These are phyloP conservation scores for Streptopelia turtur DNA, from an alignment of 2,797 vertebrate genomes.

Conservation along the genomic window DNA sequence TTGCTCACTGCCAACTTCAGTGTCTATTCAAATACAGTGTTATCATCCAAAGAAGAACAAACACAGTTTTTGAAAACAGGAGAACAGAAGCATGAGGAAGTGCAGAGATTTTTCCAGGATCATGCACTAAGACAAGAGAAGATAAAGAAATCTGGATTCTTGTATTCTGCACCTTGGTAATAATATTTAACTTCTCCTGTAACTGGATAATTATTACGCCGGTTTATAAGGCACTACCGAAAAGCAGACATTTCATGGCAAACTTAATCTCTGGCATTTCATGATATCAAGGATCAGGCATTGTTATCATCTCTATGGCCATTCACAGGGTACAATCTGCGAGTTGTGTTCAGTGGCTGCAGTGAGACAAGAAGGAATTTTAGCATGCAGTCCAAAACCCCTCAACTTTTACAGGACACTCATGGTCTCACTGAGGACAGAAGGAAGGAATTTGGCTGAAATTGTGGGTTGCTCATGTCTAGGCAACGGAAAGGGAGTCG, in stretches of 20 bases:
- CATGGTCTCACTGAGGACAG: neutral
- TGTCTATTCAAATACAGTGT: constrained; percentile 28
- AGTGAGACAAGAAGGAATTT: neutral
- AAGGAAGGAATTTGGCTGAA: neutral
- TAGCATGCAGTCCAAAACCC: neutral
- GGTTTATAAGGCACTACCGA: neutral
- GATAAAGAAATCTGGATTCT: neutral
- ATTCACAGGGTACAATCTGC: neutral
- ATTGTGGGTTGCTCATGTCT: neutral
- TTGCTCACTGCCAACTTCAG: constrained; percentile 26
- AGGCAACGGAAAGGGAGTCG: neutral
- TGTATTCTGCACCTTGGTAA: neutral
- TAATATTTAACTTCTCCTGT: neutral
- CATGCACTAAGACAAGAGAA: neutral
- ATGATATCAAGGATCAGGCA: neutral
- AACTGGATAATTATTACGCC: neutral
- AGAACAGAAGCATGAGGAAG: neutral
- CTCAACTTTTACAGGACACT: neutral
- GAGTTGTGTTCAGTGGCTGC: neutral
- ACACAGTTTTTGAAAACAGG: neutral
- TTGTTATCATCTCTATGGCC: neutral
- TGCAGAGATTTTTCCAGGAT: neutral
- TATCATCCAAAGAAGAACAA: constrained; percentile 7
- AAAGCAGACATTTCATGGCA: neutral
- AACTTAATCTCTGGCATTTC: neutral